Base-by-base conservation (phyloP, 2,113 vertebrate genomes). In the Gorsachius goisagi region DNA sequence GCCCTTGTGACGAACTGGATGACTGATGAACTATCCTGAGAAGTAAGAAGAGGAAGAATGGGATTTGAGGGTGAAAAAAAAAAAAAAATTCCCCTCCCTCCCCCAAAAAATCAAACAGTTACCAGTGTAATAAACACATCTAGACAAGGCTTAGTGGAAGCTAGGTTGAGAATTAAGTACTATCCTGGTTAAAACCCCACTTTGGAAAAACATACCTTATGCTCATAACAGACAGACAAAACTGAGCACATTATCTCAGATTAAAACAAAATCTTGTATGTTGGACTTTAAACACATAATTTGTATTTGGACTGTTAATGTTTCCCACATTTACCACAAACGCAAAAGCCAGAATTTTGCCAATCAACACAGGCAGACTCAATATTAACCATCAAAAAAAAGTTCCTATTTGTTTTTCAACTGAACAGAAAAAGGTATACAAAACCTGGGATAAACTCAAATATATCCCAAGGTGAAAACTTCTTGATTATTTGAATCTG, bases 1-100 rank as follows among this genome's bases (percentile, higher is more conserved):
- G 98, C 98, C 32, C 98, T 98, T 27, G 99, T 98, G 97, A 99
- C 98, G 78, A 99, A 99, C 97, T 99, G 99, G 96, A 99, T 99
- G 88, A 99, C 98, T 0, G 99, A 99, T 11, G 99, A 99, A 78
- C 98, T 99, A 84, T 99, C 99, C 99, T 99, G 97, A 80, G 59
- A 89, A 93, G 52, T 75, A 93, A 85, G 58, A 91, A 72, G 32
- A 77, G 13, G 33, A 92, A 68, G 16, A 91, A 67, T 6, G 76
- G 13, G 9, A 77, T 28, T 69, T 50, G 24, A 35, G 9, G 6
- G 16, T 49, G 11, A 22, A n/a, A 37, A 32, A 39, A 27, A 33
- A 44, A 44, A 44, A 41, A n/a, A n/a, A n/a, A n/a, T n/a, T n/a
- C n/a, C n/a, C n/a, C 41, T 6, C 9, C 15, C 5, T 69, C 28